These are phyloP conservation scores for Puffinus mauretanicus DNA, from an alignment of 2,113 vertebrate species.

Conservation along the genomic window DNA sequence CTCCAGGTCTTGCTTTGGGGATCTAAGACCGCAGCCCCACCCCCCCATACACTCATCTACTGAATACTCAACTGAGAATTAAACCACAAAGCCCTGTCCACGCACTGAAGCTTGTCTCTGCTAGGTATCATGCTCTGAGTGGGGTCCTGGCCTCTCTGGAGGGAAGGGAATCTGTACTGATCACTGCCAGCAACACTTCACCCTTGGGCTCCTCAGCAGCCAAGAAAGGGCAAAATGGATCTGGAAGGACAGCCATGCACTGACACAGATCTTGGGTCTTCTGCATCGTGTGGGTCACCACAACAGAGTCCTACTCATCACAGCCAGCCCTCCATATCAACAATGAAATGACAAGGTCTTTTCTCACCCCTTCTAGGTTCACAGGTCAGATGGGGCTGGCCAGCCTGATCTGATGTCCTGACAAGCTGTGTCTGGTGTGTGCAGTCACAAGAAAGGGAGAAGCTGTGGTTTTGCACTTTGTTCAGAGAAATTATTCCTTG, in stretches of 20 bases:
- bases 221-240: background rate
- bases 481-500: background rate
- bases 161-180: background rate
- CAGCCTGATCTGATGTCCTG: background rate
- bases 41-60: accelerated
- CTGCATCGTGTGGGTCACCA: background rate
- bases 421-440: background rate
- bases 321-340: background rate
- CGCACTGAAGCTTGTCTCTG: background rate
- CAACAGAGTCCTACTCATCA: background rate
- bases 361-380: background rate
- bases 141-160: background rate
- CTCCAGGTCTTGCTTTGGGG: background rate
- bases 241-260: background rate
- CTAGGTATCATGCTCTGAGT: background rate
- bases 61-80: accelerated
- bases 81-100: background rate
- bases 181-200: background rate
- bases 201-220: background rate
- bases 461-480: background rate
- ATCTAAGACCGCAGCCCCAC: background rate
- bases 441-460: background rate
- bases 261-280: background rate
- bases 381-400: background rate
- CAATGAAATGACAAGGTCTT: no score